Conservation (phyloP, 2,113 vertebrate species). For the Balaeniceps rex region DNA sequence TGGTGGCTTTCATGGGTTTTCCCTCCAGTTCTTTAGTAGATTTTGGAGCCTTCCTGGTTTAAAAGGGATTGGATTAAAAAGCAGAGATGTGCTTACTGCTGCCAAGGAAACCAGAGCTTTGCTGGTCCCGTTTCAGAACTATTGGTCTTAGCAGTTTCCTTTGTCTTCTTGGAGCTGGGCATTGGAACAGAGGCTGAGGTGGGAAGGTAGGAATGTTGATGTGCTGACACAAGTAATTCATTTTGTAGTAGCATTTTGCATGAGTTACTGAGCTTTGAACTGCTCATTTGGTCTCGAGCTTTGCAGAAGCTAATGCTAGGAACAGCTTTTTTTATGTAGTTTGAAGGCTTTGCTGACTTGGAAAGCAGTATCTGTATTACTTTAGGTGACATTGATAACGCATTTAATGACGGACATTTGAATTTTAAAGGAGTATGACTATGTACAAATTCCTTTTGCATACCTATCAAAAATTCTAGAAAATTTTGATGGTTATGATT, state of each 20-base stretch:
- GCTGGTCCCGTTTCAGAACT: not conserved
- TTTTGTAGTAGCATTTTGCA: not conserved
- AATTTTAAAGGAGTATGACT: not conserved
- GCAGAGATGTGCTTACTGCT: not conserved
- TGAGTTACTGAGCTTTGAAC: conserved; percentile 54
- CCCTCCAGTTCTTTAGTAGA: not conserved
- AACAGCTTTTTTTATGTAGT: conserved; percentile 25
- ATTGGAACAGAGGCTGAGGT: not conserved
- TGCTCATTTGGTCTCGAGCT: conserved; percentile 44
- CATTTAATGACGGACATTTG: not conserved
- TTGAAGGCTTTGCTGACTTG: conserved; percentile 26
- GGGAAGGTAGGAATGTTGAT: not conserved
- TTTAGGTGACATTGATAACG: not conserved
- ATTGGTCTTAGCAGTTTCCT: not conserved
- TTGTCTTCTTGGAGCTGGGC: not conserved
- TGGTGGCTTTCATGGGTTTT: not conserved
- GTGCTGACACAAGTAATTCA: conserved; percentile 7
- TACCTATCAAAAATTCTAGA: not conserved
- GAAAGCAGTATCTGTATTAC: not conserved
- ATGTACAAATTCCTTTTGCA: not conserved
- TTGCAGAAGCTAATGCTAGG: conserved; percentile 40
- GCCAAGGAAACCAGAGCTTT: not conserved
- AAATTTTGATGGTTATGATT: not conserved
- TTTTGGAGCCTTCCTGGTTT: not conserved
- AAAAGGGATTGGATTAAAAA: not conserved